Percentiles rank a stretch among this genome's conserved stretches.
These are phyloP conservation scores for Sebastes hubbsi DNA, from an alignment of 2,797 vertebrate species.

Conservation along the genomic window DNA sequence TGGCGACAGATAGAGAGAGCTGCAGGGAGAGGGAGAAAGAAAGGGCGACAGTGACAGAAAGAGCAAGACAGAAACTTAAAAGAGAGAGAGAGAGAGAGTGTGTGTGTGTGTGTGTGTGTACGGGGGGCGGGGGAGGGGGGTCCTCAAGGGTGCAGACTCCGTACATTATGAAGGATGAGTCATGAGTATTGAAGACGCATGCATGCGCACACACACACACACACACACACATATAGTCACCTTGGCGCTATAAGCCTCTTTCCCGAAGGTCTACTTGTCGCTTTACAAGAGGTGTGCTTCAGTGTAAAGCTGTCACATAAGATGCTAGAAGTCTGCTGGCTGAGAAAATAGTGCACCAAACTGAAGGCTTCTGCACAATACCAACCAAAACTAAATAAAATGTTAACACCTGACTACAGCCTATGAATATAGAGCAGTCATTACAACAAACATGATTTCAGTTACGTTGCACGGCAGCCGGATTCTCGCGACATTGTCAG, in stretches of 20 bases:
- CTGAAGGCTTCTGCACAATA: neutral
- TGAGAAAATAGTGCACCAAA: conserved; percentile 7
- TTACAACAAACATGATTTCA: neutral
- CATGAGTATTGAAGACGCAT: conserved; percentile 23
- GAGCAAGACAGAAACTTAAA: neutral
- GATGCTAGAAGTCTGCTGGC: neutral
- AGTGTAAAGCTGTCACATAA: conserved; percentile 33
- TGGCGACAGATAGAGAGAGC: conserved; percentile 29
- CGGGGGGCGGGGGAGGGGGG: too few species aligned
- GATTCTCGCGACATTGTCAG: neutral
- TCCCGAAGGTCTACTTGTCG: conserved; percentile 46
- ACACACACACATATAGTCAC: conserved; percentile 10
- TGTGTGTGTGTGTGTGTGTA: too few species aligned
- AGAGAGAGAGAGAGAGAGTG: neutral
- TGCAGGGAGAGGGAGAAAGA: conserved; percentile 7
- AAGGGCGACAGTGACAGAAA: neutral
- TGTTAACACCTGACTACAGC: neutral
- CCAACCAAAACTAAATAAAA: neutral
- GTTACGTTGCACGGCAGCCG: too few species aligned
- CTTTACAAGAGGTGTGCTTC: conserved; percentile 32
- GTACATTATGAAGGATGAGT: conserved; percentile 55
- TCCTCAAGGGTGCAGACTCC: conserved; percentile 32
- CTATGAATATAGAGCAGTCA: neutral
- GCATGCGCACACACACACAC: conserved; percentile 13
- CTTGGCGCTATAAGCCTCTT: conserved; percentile 42